Percentiles rank a stretch among this genome's conserved stretches.
These are phyloP conservation scores for Phlogophora meticulosa DNA, from an alignment of 2,888 invertebrate genomes.

Conservation along the genomic window DNA sequence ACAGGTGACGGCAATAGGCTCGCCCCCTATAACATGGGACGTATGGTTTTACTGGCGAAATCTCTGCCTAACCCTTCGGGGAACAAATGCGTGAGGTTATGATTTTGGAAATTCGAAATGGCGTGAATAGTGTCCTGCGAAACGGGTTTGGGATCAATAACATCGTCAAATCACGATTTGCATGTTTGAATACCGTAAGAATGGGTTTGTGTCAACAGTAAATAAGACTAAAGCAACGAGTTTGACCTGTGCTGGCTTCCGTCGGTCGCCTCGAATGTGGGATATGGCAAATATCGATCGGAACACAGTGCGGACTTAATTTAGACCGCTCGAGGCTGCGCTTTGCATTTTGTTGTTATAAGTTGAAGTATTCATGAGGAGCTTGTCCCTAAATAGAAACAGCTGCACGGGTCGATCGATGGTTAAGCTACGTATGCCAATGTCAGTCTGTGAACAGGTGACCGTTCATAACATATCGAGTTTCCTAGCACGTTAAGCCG, in stretches of 20 bases:
- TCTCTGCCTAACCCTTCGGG: no score
- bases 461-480: no score
- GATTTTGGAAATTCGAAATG: not conserved
- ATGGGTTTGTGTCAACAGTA: not conserved
- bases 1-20: no score
- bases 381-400: no score
- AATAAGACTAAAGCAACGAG: not conserved
- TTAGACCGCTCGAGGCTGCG: conserved; percentile 4
- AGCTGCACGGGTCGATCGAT: no score
- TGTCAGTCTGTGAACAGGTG: no score
- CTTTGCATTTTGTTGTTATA: conserved; percentile 4
- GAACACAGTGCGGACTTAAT: conserved; percentile 9
- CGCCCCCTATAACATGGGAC: no score
- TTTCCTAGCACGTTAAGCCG: no score
- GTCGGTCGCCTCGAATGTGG: conserved; percentile 1
- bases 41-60: no score
- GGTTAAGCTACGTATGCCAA: no score
- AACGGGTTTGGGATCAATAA: not conserved
- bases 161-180: not conserved
- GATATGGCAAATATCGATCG: conserved; percentile 26
- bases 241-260: conserved; percentile 1
- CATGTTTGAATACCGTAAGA: not conserved
- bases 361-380: not conserved
- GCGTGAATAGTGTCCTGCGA: not conserved
- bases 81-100: no score